These are phyloP conservation scores for Holcopasites calliopsidis DNA, from an alignment of 1,140 invertebrate species.

Conservation along the genomic window DNA sequence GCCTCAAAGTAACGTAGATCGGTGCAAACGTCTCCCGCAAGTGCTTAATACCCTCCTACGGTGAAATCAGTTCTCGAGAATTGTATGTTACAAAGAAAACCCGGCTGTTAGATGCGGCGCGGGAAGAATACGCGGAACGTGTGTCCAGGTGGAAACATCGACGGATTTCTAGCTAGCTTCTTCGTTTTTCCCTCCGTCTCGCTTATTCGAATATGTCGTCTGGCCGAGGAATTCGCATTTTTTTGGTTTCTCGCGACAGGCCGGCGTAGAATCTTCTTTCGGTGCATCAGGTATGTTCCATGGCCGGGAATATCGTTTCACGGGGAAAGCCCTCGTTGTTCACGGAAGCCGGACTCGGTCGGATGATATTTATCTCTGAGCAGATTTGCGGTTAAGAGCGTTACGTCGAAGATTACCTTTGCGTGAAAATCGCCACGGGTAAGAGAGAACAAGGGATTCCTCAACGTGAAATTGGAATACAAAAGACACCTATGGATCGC, in stretches of 20 bases:
- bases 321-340: conserved; percentile 25
- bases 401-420: conserved; percentile 31
- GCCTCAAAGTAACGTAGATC: neutral
- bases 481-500: no score
- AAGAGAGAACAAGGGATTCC: neutral
- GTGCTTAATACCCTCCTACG: neutral
- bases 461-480: conserved; percentile 3
- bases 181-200: no score
- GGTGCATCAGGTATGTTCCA: conserved; percentile 18
- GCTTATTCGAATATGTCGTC: no score
- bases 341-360: conserved; percentile 17
- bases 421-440: neutral
- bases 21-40: neutral
- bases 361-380: conserved; percentile 25
- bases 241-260: conserved; percentile 25
- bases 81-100: neutral
- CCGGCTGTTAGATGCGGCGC: neutral
- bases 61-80: conserved; percentile 6
- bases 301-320: conserved; percentile 5
- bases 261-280: conserved; percentile 23
- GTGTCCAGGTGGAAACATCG: neutral
- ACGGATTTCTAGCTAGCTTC: no score
- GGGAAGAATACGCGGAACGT: neutral
- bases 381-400: conserved; percentile 36
- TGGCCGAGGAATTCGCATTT: conserved; percentile 41